phyloP scores from a whole-genome alignment of 2,888 invertebrate species.

The Stenodema calcarata region DNA sequence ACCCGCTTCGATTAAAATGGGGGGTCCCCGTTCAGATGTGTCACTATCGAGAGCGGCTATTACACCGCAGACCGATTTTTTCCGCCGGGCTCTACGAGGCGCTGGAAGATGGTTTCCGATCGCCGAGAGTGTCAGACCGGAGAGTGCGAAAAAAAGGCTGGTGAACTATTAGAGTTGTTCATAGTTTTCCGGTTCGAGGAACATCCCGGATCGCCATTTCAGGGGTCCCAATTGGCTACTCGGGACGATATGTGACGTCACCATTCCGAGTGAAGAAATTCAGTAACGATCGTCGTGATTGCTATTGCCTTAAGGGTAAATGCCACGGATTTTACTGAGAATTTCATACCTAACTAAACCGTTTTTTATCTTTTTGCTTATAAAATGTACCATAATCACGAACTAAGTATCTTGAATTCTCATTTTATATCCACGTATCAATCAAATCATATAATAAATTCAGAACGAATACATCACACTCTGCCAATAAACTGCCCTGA shows the following conservation, averaged over 20 bases:
- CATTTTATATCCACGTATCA: too few species aligned
- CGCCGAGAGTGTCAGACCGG: background rate
- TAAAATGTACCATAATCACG: too few species aligned
- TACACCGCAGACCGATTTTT: background rate
- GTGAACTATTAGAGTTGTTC: background rate
- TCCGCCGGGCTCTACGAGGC: background rate
- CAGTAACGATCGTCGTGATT: background rate
- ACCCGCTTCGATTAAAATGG: background rate
- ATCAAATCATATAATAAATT: too few species aligned
- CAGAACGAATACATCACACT: too few species aligned
- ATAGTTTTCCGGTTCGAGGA: background rate
- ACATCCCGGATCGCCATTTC: background rate
- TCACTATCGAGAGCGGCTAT: background rate
- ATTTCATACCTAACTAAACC: too few species aligned
- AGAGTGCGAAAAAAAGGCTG: background rate
- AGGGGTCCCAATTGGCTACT: background rate
- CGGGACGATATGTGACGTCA: background rate
- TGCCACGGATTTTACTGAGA: too few species aligned
- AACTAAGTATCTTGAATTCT: too few species aligned
- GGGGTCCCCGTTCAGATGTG: background rate
- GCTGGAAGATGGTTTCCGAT: background rate
- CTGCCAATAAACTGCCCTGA: too few species aligned
- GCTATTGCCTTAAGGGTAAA: too few species aligned
- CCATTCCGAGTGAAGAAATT: background rate
- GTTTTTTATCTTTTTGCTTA: too few species aligned